phyloP scores from a whole-genome alignment of 2,888 invertebrate species.

The Geotrupes spiniger region DNA sequence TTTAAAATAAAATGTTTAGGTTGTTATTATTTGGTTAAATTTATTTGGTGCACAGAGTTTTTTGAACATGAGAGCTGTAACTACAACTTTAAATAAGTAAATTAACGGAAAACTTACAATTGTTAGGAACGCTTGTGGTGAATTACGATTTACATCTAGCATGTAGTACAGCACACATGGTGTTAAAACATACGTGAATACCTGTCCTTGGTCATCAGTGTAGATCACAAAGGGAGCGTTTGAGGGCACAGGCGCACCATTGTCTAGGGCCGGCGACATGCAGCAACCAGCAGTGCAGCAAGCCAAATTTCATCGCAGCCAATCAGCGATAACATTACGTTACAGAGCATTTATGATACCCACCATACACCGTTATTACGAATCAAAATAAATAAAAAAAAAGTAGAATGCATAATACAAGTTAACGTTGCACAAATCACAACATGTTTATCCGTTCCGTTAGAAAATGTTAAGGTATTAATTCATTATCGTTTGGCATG shows the following conservation, averaged over 20 bases:
- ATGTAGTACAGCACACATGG: constrained; percentile 48
- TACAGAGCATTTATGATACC: constrained; percentile 48
- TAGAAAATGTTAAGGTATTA: background rate
- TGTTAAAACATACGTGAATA: constrained; percentile 57
- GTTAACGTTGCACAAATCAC: background rate
- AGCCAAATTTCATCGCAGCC: constrained; percentile 49
- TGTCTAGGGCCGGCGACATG: constrained; percentile 59
- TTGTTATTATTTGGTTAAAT: too few relatives aligned
- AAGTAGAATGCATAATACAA: constrained; percentile 13
- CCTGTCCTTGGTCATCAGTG: constrained; percentile 96
- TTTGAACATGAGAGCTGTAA: constrained; percentile 23
- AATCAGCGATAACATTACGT: constrained; percentile 51
- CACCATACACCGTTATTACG: constrained; percentile 46
- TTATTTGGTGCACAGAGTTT: background rate
- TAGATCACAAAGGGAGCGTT: constrained; percentile 93
- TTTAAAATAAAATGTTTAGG: too few relatives aligned
- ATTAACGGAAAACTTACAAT: constrained; percentile 16
- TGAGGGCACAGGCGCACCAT: constrained; percentile 72
- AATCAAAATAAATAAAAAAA: constrained; percentile 7
- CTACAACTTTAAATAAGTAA: constrained; percentile 19
- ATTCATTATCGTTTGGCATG: constrained; percentile 29
- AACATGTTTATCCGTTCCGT: background rate
- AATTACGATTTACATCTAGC: constrained; percentile 21
- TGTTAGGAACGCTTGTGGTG: constrained; percentile 10
- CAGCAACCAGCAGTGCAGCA: constrained; percentile 55